These are phyloP conservation scores for Porites rus DNA, from an alignment of 92 coral and sea anemone species.

Conservation along the genomic window DNA sequence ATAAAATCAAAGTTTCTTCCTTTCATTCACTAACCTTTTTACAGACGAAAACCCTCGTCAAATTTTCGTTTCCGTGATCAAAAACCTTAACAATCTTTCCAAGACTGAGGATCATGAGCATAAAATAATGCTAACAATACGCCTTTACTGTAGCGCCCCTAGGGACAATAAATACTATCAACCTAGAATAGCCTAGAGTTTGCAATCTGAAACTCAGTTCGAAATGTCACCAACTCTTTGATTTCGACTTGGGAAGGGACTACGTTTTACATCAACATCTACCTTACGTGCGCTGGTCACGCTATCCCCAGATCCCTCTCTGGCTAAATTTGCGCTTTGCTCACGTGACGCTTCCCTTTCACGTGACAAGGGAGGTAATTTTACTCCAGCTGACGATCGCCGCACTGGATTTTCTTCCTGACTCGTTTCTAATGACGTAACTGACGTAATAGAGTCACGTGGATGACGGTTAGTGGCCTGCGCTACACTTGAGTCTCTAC, in stretches of 20 bases:
- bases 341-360: background rate
- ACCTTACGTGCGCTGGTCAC: slow-evolving; percentile 83
- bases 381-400: slow-evolving; percentile 29
- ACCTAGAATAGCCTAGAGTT: background rate
- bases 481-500: background rate
- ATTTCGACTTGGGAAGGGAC: slow-evolving; percentile 39
- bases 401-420: background rate
- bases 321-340: background rate
- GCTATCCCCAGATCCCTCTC: slow-evolving; percentile 79
- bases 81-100: background rate
- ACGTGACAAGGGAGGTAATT: slow-evolving; percentile 62
- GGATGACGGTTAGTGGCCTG: background rate
- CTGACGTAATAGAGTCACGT: slow-evolving; percentile 37
- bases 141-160: background rate
- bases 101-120: background rate
- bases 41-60: too few species aligned
- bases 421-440: slow-evolving; percentile 45
- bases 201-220: background rate
- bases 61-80: background rate
- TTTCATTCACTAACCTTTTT: too few species aligned
- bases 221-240: slow-evolving; percentile 16
- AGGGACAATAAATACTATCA: slow-evolving; percentile 16
- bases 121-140: background rate
- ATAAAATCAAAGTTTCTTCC: too few species aligned
- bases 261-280: slow-evolving; percentile 74